phyloP scores from a whole-genome alignment of 1,140 invertebrate genomes.

The Hirudo medicinalis region DNA sequence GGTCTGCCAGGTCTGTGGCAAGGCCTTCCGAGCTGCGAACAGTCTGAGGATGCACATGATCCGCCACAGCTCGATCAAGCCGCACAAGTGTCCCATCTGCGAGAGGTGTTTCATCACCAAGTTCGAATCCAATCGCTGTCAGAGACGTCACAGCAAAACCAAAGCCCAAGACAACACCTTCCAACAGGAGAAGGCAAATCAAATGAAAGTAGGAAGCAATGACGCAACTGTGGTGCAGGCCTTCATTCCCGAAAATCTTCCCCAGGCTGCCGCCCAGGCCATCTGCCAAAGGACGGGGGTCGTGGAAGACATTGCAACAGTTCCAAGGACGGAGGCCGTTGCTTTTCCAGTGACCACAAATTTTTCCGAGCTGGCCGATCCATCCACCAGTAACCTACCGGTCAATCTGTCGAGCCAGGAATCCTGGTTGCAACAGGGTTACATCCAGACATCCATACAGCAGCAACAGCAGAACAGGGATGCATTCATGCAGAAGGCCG shows the following conservation, averaged over 20 bases:
- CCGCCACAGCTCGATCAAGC: background rate
- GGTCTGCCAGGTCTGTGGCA: slow-evolving; percentile 4
- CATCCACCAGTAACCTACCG: background rate
- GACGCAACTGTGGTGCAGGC: background rate
- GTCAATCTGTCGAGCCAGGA: slow-evolving; percentile 8
- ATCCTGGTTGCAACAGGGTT: slow-evolving; percentile 1
- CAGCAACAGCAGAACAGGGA: background rate
- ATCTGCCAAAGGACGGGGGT: background rate
- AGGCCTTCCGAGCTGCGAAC: slow-evolving; percentile 9
- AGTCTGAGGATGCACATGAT: slow-evolving; percentile 12
- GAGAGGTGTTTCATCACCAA: slow-evolving; percentile 7
- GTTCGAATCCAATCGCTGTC: slow-evolving; percentile 6
- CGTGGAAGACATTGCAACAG: background rate
- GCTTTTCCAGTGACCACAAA: background rate
- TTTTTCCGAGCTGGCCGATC: background rate
- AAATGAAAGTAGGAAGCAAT: background rate
- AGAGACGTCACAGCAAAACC: slow-evolving; percentile 6
- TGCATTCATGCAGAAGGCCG: too few relatives aligned
- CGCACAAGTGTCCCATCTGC: slow-evolving; percentile 13
- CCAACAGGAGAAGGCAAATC: background rate
- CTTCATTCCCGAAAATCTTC: background rate
- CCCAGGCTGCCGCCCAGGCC: background rate
- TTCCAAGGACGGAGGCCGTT: background rate
- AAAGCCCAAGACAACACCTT: background rate
- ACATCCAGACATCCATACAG: background rate